Conservation (phyloP, 1,140 invertebrate genomes). For the Megathymus violae region DNA sequence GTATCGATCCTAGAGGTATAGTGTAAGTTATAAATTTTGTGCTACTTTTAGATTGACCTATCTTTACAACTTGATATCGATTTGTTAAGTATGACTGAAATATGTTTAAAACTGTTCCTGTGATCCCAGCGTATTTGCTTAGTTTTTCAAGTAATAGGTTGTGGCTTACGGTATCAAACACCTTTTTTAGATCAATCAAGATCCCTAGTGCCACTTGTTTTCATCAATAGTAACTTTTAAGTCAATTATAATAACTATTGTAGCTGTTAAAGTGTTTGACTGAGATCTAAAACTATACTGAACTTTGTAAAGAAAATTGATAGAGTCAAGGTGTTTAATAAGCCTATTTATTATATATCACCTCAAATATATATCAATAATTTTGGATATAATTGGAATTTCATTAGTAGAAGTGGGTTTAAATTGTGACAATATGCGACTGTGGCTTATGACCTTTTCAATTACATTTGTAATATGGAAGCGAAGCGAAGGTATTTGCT, state of each 20-base stretch:
- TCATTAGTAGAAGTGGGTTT: not conserved
- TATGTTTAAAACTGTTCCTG: not conserved
- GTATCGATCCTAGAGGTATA: not conserved
- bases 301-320: slow-evolving; percentile 2
- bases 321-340: not conserved
- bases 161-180: not conserved
- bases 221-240: slow-evolving; percentile 1
- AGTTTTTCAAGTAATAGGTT: not conserved
- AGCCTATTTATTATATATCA: not conserved
- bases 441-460: too few species aligned
- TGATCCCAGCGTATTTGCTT: not conserved
- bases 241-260: not conserved
- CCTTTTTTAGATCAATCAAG: not conserved
- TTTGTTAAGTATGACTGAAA: not conserved
- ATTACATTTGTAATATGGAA: too few species aligned
- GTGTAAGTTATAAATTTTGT: not conserved
- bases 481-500: too few species aligned
- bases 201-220: not conserved
- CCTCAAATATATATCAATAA: slow-evolving; percentile 5
- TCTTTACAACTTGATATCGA: slow-evolving; percentile 5
- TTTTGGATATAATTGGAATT: slow-evolving; percentile 1
- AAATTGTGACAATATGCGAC: not conserved
- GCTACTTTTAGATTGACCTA: not conserved
- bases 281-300: slow-evolving; percentile 1
- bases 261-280: not conserved